phyloP scores from a whole-genome alignment of 2,888 invertebrate species.

The Helleia helle region DNA sequence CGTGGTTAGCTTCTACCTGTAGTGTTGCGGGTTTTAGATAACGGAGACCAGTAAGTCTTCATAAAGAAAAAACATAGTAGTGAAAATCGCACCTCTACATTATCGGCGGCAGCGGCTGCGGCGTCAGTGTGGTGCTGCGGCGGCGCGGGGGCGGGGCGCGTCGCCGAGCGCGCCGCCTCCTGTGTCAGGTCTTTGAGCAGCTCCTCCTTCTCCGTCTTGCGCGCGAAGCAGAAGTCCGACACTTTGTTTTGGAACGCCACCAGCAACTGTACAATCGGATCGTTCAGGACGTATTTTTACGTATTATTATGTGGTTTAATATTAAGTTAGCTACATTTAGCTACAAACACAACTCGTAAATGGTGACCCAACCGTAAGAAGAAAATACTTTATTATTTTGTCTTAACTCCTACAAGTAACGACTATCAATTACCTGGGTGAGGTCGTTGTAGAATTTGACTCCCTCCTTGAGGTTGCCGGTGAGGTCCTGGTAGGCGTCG shows the following conservation, averaged over 20 bases:
- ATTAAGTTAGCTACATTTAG: no score
- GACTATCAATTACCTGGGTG: slow-evolving; percentile 80
- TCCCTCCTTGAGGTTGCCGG: slow-evolving; percentile 94
- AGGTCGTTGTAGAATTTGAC: slow-evolving; percentile 96
- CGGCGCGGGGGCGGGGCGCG: slow-evolving; percentile 51
- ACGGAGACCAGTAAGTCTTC: no score
- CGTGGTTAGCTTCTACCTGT: no score
- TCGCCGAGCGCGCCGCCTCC: slow-evolving; percentile 79
- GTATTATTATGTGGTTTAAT: no score
- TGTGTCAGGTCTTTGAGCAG: slow-evolving; percentile 94
- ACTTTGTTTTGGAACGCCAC: slow-evolving; percentile 98
- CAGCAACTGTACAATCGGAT: no score
- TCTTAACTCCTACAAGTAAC: no score
- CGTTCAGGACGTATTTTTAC: slow-evolving; percentile 20
- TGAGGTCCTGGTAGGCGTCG: slow-evolving; percentile 93
- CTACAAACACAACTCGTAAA: no score
- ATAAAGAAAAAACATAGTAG: no score
- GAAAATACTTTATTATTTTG: no score
- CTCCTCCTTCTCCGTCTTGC: slow-evolving; percentile 99
- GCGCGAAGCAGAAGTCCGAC: slow-evolving; percentile 97
- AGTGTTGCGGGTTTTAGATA: no score
- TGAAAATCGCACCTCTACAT: slow-evolving; percentile 24
- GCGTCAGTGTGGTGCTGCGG: slow-evolving; percentile 29
- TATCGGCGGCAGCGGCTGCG: slow-evolving; percentile 20
- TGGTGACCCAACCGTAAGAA: no score